A percentile compares a stretch with the other conserved stretches of the same genome.
phyloP scores from a whole-genome alignment of 2,888 invertebrate species.

The Caenorhabditis panamensis region DNA sequence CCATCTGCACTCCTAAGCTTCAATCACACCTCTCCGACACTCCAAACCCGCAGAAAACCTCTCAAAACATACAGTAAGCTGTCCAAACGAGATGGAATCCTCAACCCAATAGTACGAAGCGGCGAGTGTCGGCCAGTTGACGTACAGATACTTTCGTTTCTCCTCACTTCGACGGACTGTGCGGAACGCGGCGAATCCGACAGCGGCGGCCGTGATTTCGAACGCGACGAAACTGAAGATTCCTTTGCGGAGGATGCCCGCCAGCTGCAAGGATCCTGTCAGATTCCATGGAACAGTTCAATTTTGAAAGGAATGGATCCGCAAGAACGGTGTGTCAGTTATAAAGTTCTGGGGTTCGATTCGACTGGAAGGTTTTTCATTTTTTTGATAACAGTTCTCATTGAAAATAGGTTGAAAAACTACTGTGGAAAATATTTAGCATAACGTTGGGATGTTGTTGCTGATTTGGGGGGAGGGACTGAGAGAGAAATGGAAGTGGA shows the following conservation, averaged over 20 bases:
- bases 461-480: too few relatives aligned
- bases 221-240: constrained; percentile 66
- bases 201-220: constrained; percentile 60
- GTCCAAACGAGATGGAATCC: constrained; percentile 71
- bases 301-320: background rate
- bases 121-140: constrained; percentile 63
- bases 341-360: too few relatives aligned
- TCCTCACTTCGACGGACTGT: constrained; percentile 62
- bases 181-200: constrained; percentile 57
- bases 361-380: background rate
- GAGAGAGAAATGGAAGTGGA: background rate
- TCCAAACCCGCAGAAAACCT: too few relatives aligned
- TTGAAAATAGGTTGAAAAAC: background rate
- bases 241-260: constrained; percentile 62
- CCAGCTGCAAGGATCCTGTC: constrained; percentile 48
- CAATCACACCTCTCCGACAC: too few relatives aligned
- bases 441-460: too few relatives aligned
- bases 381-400: background rate
- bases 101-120: constrained; percentile 70
- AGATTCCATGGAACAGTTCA: background rate
- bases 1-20: too few relatives aligned
- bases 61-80: constrained; percentile 57
- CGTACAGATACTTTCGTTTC: constrained; percentile 65
- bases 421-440: background rate
- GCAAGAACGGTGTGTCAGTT: too few relatives aligned